phyloP scores from a whole-genome alignment of 2,888 invertebrate genomes.

The Pristionchus fissidentatus region DNA sequence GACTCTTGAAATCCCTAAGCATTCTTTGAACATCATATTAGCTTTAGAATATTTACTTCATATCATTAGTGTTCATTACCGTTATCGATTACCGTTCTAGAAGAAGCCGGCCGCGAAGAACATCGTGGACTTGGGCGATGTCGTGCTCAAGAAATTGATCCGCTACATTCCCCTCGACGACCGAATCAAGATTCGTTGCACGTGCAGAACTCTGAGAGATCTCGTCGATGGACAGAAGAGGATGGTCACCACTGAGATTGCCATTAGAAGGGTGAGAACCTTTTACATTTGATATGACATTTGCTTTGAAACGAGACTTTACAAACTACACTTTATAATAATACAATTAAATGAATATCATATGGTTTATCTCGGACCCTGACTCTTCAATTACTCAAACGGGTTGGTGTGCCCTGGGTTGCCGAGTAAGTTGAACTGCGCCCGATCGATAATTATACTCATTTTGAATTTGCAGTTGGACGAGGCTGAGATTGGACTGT shows the following conservation, averaged over 20 bases:
- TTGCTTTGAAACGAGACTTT: too few species aligned
- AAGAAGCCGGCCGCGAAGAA: neutral
- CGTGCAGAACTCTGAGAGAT: neutral
- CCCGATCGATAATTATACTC: neutral
- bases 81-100: neutral
- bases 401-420: too few species aligned
- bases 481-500: conserved; percentile 11
- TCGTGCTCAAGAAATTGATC: neutral
- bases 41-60: neutral
- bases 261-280: neutral
- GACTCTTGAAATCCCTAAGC: neutral
- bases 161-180: neutral
- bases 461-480: neutral
- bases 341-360: too few species aligned
- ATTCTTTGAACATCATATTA: neutral
- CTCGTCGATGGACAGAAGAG: neutral
- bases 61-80: too few species aligned
- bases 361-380: too few species aligned
- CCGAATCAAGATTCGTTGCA: conserved; percentile 20
- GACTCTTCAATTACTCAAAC: too few species aligned
- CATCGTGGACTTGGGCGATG: neutral
- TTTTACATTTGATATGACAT: neutral
- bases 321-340: too few species aligned
- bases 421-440: too few species aligned
- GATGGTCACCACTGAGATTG: neutral